Evolutionary conservation across 2,113 vertebrate genomes (phyloP).

Genomic region (Tamias sibiricus): DNA sequence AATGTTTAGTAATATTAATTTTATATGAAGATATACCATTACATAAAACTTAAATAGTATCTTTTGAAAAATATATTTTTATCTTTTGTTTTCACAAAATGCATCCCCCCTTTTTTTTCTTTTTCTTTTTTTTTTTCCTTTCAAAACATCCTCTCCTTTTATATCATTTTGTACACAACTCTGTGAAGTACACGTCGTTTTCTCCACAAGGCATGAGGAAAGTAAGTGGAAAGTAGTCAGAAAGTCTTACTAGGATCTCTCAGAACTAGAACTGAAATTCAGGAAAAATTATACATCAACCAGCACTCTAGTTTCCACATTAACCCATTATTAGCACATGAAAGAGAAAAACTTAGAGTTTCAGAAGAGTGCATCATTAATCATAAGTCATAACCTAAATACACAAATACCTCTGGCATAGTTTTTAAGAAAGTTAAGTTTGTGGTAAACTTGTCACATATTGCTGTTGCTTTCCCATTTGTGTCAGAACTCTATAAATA

Average conservation of each 20-base stretch:
- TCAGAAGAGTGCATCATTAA: background rate
- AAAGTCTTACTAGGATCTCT: background rate
- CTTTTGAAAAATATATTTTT: background rate
- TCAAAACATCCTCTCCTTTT: background rate
- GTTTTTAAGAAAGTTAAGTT: background rate
- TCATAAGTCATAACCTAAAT: background rate
- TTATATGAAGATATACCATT: conserved; percentile 16
- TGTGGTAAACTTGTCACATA: background rate
- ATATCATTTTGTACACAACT: background rate
- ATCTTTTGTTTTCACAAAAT: background rate
- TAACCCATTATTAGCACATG: background rate
- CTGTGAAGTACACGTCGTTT: background rate
- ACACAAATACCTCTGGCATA: background rate
- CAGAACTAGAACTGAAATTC: background rate
- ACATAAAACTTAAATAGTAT: background rate
- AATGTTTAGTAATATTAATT: background rate
- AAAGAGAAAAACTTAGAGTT: background rate
- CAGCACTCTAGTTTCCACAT: background rate
- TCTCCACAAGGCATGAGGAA: background rate
- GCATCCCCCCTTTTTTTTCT: background rate
- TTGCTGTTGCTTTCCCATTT: background rate
- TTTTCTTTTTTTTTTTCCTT: background rate
- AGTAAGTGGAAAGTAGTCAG: background rate
- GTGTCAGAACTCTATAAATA: background rate
- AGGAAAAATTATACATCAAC: background rate